Evolutionary conservation across 2,888 invertebrate species (phyloP).

Genomic region (Oscheius sp.): DNA sequence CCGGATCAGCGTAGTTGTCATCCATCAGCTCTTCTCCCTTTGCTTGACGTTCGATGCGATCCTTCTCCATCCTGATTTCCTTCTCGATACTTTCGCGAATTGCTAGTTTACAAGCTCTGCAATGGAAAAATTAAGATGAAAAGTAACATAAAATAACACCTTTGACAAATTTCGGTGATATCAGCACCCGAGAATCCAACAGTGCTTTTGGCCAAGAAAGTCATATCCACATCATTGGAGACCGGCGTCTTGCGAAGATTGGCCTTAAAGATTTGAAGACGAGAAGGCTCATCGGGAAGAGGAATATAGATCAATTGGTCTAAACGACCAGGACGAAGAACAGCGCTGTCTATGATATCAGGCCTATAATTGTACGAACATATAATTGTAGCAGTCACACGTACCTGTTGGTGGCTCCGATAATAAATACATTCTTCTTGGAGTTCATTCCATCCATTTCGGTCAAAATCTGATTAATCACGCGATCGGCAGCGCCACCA

Average conservation of each 20-base stretch:
- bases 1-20: slow-evolving; percentile 82
- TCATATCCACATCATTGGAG: slow-evolving; percentile 86
- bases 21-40: slow-evolving; percentile 78
- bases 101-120: slow-evolving; percentile 91
- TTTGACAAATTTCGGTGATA: slow-evolving; percentile 98
- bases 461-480: slow-evolving; percentile 98
- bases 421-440: slow-evolving; percentile 99
- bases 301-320: slow-evolving; percentile 99
- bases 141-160: slow-evolving; percentile 75
- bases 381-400: neutral
- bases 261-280: slow-evolving; percentile 93
- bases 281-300: slow-evolving; percentile 96
- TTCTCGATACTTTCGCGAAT: slow-evolving; percentile 97
- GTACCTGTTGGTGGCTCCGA: slow-evolving; percentile 89
- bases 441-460: slow-evolving; percentile 99
- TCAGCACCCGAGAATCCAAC: slow-evolving; percentile 98
- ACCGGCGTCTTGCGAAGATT: slow-evolving; percentile 65
- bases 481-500: slow-evolving; percentile 95
- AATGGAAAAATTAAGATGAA: neutral
- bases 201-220: slow-evolving; percentile 79
- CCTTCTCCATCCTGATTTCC: slow-evolving; percentile 89
- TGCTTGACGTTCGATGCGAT: slow-evolving; percentile 80
- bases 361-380: slow-evolving; percentile 72
- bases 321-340: slow-evolving; percentile 95
- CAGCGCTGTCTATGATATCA: slow-evolving; percentile 98